Percentiles rank a stretch among this genome's conserved stretches.
Conservation (phyloP, 2,113 vertebrate species). For the Vireo altiloquus region DNA sequence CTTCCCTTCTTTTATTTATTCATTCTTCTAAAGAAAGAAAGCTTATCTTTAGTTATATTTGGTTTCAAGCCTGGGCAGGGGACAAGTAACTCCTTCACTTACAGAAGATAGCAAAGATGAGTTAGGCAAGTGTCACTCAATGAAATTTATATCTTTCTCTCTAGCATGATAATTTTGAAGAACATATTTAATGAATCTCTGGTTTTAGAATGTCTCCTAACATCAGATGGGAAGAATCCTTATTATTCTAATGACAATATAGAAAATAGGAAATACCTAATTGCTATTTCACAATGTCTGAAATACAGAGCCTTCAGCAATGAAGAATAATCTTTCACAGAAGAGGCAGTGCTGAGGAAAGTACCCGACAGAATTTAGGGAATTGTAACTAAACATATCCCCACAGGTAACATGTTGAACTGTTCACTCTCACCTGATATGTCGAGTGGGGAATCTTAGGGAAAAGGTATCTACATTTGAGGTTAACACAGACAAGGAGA, state of each 20-base stretch:
- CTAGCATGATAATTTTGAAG: background rate
- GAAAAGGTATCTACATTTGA: background rate
- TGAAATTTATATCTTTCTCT: background rate
- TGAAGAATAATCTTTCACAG: background rate
- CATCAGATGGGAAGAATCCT: background rate
- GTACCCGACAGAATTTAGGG: background rate
- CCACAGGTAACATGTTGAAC: background rate
- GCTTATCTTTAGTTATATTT: background rate
- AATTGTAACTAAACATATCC: background rate
- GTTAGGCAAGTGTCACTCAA: background rate
- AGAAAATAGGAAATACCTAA: background rate
- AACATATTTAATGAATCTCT: background rate
- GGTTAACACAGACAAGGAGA: background rate
- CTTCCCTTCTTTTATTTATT: background rate
- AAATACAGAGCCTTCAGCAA: background rate
- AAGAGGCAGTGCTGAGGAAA: background rate
- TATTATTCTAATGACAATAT: background rate
- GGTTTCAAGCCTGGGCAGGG: background rate
- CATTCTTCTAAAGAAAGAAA: background rate
- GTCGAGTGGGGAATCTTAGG: background rate
- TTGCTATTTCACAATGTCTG: background rate
- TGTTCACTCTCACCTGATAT: background rate
- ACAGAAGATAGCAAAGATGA: background rate
- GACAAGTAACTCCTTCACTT: background rate
- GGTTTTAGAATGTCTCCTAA: background rate